Evolutionary conservation across 2,888 invertebrate genomes (phyloP).

Genomic region (Watsonalla binaria): DNA sequence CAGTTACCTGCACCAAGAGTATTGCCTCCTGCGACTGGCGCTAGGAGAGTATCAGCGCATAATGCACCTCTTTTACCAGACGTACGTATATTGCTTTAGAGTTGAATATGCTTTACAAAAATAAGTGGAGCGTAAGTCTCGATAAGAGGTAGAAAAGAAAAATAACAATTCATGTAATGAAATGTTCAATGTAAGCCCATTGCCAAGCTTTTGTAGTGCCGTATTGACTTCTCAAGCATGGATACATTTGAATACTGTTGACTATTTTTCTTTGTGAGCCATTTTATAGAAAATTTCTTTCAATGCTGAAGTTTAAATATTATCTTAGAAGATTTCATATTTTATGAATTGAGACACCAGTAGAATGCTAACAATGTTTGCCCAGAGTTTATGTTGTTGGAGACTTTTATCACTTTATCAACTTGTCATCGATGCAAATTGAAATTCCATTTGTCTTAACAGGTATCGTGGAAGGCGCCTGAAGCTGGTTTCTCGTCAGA

Average conservation of each 20-base stretch:
- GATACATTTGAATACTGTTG: no score
- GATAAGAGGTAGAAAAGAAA: neutral
- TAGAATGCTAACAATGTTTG: neutral
- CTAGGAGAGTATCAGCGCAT: conserved; percentile 57
- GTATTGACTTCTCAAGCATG: no score
- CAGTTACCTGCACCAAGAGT: conserved; percentile 56
- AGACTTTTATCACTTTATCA: neutral
- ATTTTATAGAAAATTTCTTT: no score
- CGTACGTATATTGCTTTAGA: conserved; percentile 35
- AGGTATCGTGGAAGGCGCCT: conserved; percentile 74
- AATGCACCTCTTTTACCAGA: conserved; percentile 61
- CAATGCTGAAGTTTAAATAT: no score
- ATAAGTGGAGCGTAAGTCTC: neutral
- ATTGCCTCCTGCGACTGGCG: conserved; percentile 45
- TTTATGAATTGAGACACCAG: no score
- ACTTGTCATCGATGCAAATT: neutral
- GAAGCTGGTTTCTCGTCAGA: conserved; percentile 66
- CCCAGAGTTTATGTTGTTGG: neutral
- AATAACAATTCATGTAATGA: no score
- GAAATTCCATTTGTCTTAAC: neutral
- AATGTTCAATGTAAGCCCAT: no score
- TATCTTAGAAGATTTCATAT: no score
- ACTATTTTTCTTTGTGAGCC: no score
- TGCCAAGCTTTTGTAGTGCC: no score
- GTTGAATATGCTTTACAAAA: neutral